Base-by-base conservation (phyloP, 2,113 vertebrate species). In the Phycodurus eques region DNA sequence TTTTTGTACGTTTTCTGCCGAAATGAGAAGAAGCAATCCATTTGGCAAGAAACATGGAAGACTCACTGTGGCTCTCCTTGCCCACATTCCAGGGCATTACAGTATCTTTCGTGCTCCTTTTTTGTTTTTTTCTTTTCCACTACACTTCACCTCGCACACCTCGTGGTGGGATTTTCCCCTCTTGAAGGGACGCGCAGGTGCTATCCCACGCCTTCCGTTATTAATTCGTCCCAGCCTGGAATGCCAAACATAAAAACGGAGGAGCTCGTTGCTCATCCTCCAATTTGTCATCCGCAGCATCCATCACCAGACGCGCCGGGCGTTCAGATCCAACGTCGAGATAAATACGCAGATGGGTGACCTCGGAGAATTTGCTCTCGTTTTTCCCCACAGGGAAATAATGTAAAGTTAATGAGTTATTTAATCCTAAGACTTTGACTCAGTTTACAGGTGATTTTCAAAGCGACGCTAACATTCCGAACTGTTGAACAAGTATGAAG, bases 161-260 rank as follows among this genome's bases (percentile, higher is more conserved):
- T 6, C 35, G 35, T 6, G 1, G 35, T 6, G 35, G 35, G 35
- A 39, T 39, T 39, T 39, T 39, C 76, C 67, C 63, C 71, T 85
- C 78, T 74, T 83, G 78, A 85, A 71, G 86, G 72, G 91, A 89
- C 85, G 89, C 85, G 81, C 82, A 85, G 80, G 82, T 74, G 73
- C 80, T 81, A 76, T 70, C 74, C 82, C 81, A 81, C 77, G 68
- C 87, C 67, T 62, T 71, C 67, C 5, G 6, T 33, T 60, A 83
- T 88, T 86, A 90, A 92, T 82, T 85, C 83, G 61, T 86, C 78
- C 90, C 78, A 6, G 79, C 46, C 43, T 83, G 90, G 92, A 93
- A 92, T 90, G 88, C 88, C 71, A 89, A 92, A 91, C 90, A 91
- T 12, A 89, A 20, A 80, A 65, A 72, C 67, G 65, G 33, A 70